Evolutionary conservation across 2,113 vertebrate species (phyloP).

Genomic region (Silurus glanis): DNA sequence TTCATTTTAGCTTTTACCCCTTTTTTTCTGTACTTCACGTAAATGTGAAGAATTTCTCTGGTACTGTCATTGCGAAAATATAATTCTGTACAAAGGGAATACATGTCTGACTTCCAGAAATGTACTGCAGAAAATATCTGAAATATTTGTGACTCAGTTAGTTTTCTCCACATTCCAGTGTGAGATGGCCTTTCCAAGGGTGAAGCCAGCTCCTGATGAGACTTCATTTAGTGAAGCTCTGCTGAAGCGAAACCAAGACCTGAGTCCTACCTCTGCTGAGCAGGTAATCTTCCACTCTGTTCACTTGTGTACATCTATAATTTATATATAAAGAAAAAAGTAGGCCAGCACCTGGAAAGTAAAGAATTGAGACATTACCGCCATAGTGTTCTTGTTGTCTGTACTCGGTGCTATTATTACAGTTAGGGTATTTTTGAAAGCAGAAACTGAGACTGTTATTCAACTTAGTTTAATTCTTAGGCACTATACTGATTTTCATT

Average conservation of each 20-base stretch:
- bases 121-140: neutral
- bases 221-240: constrained; percentile 87
- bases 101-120: neutral
- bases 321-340: neutral
- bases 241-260: constrained; percentile 94
- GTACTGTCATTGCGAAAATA: neutral
- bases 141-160: neutral
- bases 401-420: neutral
- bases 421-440: neutral
- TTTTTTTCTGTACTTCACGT: too few relatives aligned
- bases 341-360: neutral
- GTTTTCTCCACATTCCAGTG: constrained; percentile 72
- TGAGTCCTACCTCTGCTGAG: constrained; percentile 86
- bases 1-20: neutral
- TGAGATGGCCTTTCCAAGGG: constrained; percentile 95
- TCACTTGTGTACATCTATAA: neutral
- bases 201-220: constrained; percentile 89
- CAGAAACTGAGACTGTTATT: neutral
- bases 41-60: neutral
- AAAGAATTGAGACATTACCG: neutral
- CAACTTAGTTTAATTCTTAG: neutral
- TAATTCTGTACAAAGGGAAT: neutral
- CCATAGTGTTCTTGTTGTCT: neutral
- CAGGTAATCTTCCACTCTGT: constrained; percentile 75
- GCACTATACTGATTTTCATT: neutral